Base-by-base conservation (phyloP, 2,113 vertebrate species). In the Lucifuga dentata region DNA sequence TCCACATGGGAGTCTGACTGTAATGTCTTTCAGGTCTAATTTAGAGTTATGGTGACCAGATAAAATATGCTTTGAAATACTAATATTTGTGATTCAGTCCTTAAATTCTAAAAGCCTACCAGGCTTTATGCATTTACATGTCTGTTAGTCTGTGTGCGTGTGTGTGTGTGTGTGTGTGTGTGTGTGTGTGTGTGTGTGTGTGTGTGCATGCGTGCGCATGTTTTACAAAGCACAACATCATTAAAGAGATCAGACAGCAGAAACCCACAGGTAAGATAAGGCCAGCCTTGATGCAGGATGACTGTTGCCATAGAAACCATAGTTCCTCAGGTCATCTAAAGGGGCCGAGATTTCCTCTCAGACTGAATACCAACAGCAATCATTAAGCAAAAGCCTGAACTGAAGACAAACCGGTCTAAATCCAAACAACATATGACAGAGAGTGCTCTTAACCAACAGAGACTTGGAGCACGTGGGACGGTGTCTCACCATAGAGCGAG, bases 401-500 rank as follows among this genome's bases (percentile, higher is more conserved):
- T 60, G 33, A 29, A 19, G 32, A 76, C 62, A 45, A 75, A 64
- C 29, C 26, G 44, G 52, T 13, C 13, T 15, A 33, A 72, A 53
- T 19, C 12, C 44, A 67, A 57, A 15, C 4, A 16, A 26, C 50
- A 51, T 11, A 62, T 55, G 16, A n/a, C 8, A n/a, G 26, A 8
- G 32, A 16, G 17, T 35, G 52, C 40, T 69, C 26, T 49, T 1
- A 23, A 32, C 36, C 51, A 40, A 20, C 35, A 17, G 10, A 44
- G 16, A n/a, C 20, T 2, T 15, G 39, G 29, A n/a, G n/a, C n/a
- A n/a, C 38, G 49, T 15, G 33, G 59, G 44, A 38, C 26, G 33
- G 72, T 9, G 6, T 68, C 96, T 98, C 90, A 99, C 98, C 98
- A 99, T 15, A 96, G 81, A 60, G 95, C 94, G 64, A 99, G 93